Evolutionary conservation across 2,797 vertebrate species (phyloP).

Genomic region (Mareca penelope): DNA sequence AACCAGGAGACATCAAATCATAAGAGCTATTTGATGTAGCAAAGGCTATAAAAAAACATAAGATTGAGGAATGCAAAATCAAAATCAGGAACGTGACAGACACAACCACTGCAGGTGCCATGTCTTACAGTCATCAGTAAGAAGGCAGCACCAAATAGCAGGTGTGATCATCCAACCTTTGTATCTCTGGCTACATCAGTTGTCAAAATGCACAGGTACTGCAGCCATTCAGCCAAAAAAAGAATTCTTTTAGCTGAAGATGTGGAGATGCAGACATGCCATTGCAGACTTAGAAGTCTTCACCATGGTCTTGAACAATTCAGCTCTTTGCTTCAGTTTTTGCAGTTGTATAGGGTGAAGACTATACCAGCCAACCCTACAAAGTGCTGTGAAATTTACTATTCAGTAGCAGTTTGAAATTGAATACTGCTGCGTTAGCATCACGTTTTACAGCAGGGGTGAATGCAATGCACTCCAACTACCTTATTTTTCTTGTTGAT

Average conservation of each 20-base stretch:
- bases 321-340: neutral
- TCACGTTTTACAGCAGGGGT: neutral
- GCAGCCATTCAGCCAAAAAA: neutral
- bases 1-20: neutral
- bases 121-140: fast-evolving
- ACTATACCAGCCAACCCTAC: neutral
- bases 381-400: neutral
- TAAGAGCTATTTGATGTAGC: neutral
- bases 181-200: neutral
- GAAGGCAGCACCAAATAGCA: neutral
- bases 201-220: neutral
- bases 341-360: neutral
- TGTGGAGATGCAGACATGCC: neutral
- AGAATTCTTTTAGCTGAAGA: neutral
- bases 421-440: neutral
- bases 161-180: neutral
- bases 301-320: neutral
- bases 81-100: neutral
- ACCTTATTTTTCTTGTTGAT: neutral
- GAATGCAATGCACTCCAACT: neutral
- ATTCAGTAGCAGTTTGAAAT: neutral
- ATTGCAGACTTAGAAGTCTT: neutral
- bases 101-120: neutral
- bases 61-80: neutral
- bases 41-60: neutral